phyloP scores from a whole-genome alignment of 2,113 vertebrate genomes.

The Neoarius graeffei region DNA sequence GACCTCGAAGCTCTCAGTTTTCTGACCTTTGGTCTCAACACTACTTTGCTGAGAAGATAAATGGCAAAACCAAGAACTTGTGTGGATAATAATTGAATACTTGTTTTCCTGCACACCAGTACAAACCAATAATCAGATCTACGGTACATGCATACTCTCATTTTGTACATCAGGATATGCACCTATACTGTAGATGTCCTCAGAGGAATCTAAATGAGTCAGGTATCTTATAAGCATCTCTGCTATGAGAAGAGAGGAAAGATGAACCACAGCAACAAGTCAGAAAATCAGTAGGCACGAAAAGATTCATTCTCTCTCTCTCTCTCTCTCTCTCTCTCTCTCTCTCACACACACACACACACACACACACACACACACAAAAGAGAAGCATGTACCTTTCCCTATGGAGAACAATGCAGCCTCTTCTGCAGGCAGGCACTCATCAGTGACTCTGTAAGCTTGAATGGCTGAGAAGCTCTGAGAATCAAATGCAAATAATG shows the following conservation, averaged over 20 bases:
- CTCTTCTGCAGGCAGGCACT: conserved; percentile 48
- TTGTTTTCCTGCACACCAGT: not conserved
- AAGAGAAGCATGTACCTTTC: conserved; percentile 5
- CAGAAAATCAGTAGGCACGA: not conserved
- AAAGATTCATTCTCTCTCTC: not conserved
- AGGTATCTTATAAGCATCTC: not conserved
- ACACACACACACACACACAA: conserved; percentile 33
- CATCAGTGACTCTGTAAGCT: conserved; percentile 59
- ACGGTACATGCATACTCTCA: not conserved
- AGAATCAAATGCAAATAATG: conserved; percentile 62
- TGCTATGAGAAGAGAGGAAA: not conserved
- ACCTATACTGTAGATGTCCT: conserved; percentile 47
- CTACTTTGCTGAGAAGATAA: not conserved
- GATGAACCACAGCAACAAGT: conserved; percentile 6
- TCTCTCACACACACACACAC: conserved; percentile 21
- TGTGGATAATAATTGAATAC: not conserved
- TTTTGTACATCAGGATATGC: conserved; percentile 24
- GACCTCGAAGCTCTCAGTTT: not conserved
- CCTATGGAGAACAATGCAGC: conserved; percentile 48
- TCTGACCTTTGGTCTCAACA: not conserved
- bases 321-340: not conserved
- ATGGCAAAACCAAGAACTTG: not conserved
- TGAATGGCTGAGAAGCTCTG: conserved; percentile 59
- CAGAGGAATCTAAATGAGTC: conserved; percentile 22
- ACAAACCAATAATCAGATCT: not conserved